Conservation (phyloP, 2,888 invertebrate genomes). For the Catocala nupta region DNA sequence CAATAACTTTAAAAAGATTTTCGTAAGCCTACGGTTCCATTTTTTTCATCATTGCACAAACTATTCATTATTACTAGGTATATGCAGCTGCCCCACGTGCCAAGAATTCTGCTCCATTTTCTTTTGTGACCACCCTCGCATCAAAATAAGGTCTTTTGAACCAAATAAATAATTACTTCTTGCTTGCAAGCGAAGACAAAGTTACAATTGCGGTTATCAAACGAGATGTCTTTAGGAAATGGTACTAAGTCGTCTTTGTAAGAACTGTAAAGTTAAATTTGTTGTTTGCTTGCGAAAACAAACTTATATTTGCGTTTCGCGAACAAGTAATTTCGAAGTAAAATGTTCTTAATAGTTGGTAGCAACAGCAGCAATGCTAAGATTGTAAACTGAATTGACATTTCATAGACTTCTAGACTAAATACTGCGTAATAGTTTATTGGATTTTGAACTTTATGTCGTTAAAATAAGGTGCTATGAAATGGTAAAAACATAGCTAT, state of each 20-base stretch:
- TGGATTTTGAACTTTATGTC: conserved; percentile 20
- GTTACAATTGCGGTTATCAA: conserved; percentile 33
- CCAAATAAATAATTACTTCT: conserved; percentile 38
- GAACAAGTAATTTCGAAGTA: conserved; percentile 14
- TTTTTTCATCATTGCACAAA: conserved; percentile 48
- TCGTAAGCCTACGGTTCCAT: conserved; percentile 29
- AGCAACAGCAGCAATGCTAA: conserved; percentile 2
- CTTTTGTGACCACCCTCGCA: conserved; percentile 55
- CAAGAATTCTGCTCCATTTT: conserved; percentile 64
- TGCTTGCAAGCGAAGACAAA: conserved; percentile 35
- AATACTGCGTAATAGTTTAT: neutral
- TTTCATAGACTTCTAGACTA: conserved; percentile 38
- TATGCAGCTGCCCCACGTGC: conserved; percentile 67
- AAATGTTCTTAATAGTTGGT: neutral
- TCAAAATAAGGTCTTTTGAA: conserved; percentile 40
- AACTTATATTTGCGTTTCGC: conserved; percentile 36
- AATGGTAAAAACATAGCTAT: neutral
- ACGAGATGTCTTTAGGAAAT: neutral
- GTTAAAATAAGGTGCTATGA: neutral
- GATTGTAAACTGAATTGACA: conserved; percentile 32
- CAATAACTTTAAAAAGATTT: conserved; percentile 35
- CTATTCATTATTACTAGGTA: conserved; percentile 33
- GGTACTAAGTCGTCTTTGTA: neutral
- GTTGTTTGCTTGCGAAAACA: conserved; percentile 28
- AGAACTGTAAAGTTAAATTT: conserved; percentile 11